Evolutionary conservation across 2,113 vertebrate genomes (phyloP).

Genomic region (Myotis brandtii): DNA sequence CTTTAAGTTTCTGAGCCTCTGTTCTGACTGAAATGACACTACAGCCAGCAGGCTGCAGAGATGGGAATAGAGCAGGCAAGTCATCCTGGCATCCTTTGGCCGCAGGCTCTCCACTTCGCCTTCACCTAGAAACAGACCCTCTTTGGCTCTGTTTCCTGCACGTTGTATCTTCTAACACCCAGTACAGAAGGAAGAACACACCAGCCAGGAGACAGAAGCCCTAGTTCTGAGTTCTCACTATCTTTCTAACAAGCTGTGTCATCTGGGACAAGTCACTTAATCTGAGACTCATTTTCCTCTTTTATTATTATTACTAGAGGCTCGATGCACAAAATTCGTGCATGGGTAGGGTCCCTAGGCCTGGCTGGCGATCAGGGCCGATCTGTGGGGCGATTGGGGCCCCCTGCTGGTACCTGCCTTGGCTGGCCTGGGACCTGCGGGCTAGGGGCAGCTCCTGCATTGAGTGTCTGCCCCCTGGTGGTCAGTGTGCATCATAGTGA

Average conservation of each 20-base stretch:
- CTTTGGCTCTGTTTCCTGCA: background rate
- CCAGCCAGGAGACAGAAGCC: background rate
- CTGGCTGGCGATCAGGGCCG: no score
- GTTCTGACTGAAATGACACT: background rate
- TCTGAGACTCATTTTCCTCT: conserved; percentile 7
- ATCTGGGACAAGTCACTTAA: conserved; percentile 11
- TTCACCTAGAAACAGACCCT: background rate
- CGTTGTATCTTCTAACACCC: background rate
- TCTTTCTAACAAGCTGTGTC: background rate
- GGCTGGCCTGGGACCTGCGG: no score
- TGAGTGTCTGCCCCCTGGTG: no score
- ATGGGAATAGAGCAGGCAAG: background rate
- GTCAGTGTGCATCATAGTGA: no score
- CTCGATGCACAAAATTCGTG: no score
- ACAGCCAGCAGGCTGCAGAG: background rate
- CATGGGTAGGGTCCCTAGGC: no score
- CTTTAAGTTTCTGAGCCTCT: background rate
- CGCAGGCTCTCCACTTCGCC: background rate
- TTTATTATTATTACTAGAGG: background rate
- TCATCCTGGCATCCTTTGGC: background rate
- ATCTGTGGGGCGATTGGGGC: no score
- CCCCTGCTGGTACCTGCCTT: no score
- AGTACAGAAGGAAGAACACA: background rate
- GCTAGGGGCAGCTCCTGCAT: no score
- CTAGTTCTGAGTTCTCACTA: background rate